Conservation (phyloP, 2,113 vertebrate species). For the Eulemur macaco region DNA sequence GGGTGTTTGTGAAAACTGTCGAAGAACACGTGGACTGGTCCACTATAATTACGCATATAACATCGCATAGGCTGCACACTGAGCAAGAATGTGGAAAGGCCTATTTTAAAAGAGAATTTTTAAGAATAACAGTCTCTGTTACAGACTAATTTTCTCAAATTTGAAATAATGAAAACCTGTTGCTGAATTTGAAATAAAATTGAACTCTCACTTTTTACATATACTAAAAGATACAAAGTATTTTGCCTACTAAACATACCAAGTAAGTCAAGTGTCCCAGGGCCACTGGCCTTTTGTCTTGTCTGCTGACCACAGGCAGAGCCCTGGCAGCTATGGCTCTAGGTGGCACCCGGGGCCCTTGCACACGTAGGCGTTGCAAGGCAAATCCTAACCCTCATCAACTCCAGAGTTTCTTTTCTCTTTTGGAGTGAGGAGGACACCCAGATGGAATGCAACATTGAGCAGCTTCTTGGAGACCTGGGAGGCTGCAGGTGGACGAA, state of each 20-base stretch:
- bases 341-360: rapidly evolving
- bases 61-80: rapidly evolving
- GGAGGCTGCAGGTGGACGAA: neutral
- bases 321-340: neutral
- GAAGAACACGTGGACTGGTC: neutral
- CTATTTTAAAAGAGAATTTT: neutral
- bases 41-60: no score
- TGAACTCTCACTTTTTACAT: neutral
- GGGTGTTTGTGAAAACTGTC: neutral
- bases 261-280: neutral
- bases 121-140: neutral
- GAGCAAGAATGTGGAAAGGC: neutral
- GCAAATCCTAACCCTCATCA: neutral
- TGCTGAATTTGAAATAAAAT: neutral
- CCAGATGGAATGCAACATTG: neutral
- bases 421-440: neutral
- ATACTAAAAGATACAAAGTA: neutral
- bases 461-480: neutral
- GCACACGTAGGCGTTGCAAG: rapidly evolving
- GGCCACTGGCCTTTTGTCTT: no score
- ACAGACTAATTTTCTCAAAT: neutral
- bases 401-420: neutral
- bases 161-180: neutral
- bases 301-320: neutral
- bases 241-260: neutral